Base-by-base conservation (phyloP, 2,113 vertebrate genomes). In the Corythornis vintsioides region DNA sequence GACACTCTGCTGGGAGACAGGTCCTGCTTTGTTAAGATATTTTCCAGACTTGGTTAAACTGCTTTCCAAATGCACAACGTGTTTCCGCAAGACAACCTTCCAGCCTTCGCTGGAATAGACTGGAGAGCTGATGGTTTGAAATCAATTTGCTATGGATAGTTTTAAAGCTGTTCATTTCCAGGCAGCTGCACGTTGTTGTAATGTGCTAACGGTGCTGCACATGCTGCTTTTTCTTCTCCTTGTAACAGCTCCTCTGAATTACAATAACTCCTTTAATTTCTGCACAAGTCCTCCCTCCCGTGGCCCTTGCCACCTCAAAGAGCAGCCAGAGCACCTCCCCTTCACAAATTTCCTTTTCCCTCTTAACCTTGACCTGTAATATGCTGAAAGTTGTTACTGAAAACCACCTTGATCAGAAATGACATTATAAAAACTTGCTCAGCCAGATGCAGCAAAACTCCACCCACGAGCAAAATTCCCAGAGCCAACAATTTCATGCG, bases 301-400 rank as follows among this genome's bases (percentile, higher is more conserved):
- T 86, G 78, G 86, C 73, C 67, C 15, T 63, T 26, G 35, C 85
- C 86, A 60, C 82, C 84, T 70, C 29, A 10, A 53, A 77, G 78
- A 83, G 87, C 71, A 80, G 74, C 22, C 12, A 7, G 55, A 83
- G 71, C 67, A 56, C 87, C 75, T 66, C 92, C 94, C 81, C 84
- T 85, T 50, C 3, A n/a, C 78, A n/a, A n/a, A 67, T 93, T 96
- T 96, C 89, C 94, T 75, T 67, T 95, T 85, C 75, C 84, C 92
- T 94, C 94, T 96, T 96, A 93, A 95, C 96, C 92, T 96, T 96
- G 96, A 95, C 94, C 94, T 70, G 47, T 10, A 74, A 96, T 9
- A 80, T 3, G 87, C 91, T 96, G 94, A 95, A 91, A 93, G 89
- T n/a, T 31, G 89, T 96, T 94, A 85, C 89, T 29, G 67, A 78